These are phyloP conservation scores for Struthio camelus DNA, from an alignment of 2,113 vertebrate species.

Conservation along the genomic window DNA sequence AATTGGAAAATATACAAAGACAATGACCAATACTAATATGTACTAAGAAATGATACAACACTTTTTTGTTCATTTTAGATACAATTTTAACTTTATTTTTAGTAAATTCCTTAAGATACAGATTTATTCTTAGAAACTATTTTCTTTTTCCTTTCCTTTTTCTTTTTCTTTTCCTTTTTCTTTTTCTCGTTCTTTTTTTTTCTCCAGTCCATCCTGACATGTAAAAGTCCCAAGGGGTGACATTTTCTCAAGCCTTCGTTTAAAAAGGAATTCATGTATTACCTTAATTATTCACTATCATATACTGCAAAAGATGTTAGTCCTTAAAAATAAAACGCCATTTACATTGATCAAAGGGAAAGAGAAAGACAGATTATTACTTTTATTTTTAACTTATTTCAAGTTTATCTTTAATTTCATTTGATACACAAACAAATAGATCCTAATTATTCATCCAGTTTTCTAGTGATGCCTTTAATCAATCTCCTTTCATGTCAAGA, in stretches of 20 bases:
- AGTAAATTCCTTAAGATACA: background rate
- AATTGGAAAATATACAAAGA: accelerated
- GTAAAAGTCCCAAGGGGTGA: background rate
- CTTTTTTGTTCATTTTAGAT: background rate
- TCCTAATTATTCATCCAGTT: background rate
- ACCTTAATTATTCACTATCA: background rate
- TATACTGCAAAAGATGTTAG: background rate
- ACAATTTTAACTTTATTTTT: background rate
- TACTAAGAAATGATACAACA: background rate
- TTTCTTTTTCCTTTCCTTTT: too few relatives aligned
- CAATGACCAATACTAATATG: background rate
- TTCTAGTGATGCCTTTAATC: background rate
- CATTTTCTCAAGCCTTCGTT: background rate
- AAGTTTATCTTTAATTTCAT: background rate
- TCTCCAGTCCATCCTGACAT: background rate
- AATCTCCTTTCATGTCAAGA: background rate
- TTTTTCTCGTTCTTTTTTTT: too few relatives aligned
- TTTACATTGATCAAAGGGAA: background rate
- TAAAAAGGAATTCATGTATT: background rate
- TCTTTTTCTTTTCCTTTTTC: too few relatives aligned
- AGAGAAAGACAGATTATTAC: background rate
- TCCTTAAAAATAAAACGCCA: background rate
- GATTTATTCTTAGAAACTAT: background rate
- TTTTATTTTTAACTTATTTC: background rate
- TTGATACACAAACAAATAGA: background rate